These are phyloP conservation scores for Limonius californicus DNA, from an alignment of 1,140 invertebrate genomes.

Conservation along the genomic window DNA sequence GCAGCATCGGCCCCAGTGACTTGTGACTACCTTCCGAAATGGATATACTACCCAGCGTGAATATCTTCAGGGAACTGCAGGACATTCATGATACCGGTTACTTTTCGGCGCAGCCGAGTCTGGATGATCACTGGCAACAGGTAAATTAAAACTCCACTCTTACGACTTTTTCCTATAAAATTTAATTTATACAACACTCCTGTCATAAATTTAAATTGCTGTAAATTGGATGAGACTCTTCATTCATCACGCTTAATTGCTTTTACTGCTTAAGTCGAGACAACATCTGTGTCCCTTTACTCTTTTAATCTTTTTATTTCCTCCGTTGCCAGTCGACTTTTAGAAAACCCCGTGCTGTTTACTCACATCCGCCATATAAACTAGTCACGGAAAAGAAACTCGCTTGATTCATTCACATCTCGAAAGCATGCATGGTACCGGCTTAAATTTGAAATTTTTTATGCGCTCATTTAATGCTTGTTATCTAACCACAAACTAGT, in stretches of 20 bases:
- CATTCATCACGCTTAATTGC: neutral
- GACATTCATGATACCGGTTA: constrained; percentile 96
- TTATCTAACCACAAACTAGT: no score
- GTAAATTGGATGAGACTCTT: neutral
- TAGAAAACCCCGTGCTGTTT: no score
- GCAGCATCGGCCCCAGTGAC: constrained; percentile 11
- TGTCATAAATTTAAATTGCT: neutral
- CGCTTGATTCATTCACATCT: no score
- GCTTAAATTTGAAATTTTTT: no score
- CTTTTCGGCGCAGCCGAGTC: constrained; percentile 86
- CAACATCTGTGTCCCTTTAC: neutral
- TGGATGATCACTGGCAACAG: constrained; percentile 98
- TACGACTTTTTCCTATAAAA: neutral
- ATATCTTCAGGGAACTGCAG: constrained; percentile 94
- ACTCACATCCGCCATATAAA: no score
- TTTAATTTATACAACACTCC: neutral
- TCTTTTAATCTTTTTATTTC: no score
- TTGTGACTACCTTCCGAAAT: constrained; percentile 51
- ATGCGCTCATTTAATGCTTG: no score
- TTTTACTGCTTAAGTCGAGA: neutral
- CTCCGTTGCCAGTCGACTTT: no score
- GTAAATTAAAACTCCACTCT: constrained; percentile 55
- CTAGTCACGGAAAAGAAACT: no score
- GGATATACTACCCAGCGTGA: constrained; percentile 95
- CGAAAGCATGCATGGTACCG: no score